Evolutionary conservation across 1,140 invertebrate genomes (phyloP).

Genomic region (Zaprionus taronus): DNA sequence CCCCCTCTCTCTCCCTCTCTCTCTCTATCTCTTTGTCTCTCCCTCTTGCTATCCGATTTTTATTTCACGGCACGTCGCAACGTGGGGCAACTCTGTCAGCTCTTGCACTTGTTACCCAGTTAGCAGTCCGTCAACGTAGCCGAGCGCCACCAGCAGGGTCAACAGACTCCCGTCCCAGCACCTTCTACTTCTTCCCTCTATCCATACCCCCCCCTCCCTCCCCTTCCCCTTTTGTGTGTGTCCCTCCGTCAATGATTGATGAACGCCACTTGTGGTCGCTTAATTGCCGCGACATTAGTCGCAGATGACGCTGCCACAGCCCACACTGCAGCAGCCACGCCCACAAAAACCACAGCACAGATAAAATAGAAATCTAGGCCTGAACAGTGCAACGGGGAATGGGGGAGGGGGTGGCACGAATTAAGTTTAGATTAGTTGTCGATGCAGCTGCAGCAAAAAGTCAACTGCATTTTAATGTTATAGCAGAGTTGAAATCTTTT

Average conservation of each 20-base stretch:
- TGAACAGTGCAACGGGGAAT: background rate
- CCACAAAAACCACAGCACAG: conserved; percentile 11
- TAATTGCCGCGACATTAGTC: conserved; percentile 49
- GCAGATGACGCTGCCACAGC: conserved; percentile 8
- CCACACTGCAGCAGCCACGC: conserved; percentile 6
- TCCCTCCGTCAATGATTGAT: conserved; percentile 42
- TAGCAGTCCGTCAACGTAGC: conserved; percentile 44
- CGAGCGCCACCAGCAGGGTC: conserved; percentile 43
- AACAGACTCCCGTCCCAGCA: conserved; percentile 27
- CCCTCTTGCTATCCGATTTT: conserved; percentile 29
- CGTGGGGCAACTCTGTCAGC: conserved; percentile 2
- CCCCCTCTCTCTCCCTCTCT: background rate
- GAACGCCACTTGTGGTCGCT: conserved; percentile 38
- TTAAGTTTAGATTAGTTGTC: conserved; percentile 32
- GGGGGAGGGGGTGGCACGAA: conserved; percentile 1
- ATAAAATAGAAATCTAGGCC: conserved; percentile 1
- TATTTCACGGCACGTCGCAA: conserved; percentile 57
- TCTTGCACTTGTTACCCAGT: conserved; percentile 33
- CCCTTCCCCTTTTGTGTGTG: background rate
- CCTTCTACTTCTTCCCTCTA: background rate
- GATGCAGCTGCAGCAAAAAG: background rate
- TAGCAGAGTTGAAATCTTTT: background rate
- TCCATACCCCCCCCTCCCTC: too few relatives aligned
- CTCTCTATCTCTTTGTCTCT: background rate
- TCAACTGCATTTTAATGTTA: background rate